These are phyloP conservation scores for Drosophila robusta DNA, from an alignment of 2,888 invertebrate genomes.

Conservation along the genomic window DNA sequence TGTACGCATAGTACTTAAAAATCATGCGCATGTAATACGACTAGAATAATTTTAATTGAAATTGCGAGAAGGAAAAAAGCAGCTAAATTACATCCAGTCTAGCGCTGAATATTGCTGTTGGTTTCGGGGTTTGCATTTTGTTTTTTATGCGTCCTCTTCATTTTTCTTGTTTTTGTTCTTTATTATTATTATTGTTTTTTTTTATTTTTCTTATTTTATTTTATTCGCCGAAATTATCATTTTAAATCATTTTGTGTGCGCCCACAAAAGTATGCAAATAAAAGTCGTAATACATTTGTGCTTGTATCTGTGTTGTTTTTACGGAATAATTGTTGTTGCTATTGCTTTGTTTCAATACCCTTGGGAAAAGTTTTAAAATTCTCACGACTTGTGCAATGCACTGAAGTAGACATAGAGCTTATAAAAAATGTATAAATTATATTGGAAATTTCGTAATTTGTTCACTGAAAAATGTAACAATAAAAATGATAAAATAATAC, in stretches of 20 bases:
- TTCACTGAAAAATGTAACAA: too few relatives aligned
- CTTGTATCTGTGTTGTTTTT: conserved; percentile 27
- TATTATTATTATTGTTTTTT: conserved; percentile 16
- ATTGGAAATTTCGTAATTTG: too few relatives aligned
- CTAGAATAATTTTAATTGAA: conserved; percentile 78
- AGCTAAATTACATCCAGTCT: conserved; percentile 55
- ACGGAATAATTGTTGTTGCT: conserved; percentile 4
- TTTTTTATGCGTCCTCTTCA: conserved; percentile 14
- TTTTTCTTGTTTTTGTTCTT: conserved; percentile 15
- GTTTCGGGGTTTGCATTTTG: conserved; percentile 6
- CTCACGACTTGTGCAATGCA: conserved; percentile 1
- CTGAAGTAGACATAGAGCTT: background rate
- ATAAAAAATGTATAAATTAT: too few relatives aligned
- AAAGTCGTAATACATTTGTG: conserved; percentile 65
- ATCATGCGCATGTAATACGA: conserved; percentile 33
- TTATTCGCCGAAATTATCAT: conserved; percentile 64
- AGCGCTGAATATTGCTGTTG: conserved; percentile 14
- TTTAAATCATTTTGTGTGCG: conserved; percentile 76
- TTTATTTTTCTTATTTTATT: conserved; percentile 14
- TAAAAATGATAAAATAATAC: too few relatives aligned
- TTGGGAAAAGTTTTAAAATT: conserved; percentile 20
- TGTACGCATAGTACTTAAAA: conserved; percentile 18
- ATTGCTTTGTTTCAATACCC: conserved; percentile 42
- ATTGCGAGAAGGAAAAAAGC: conserved; percentile 59
- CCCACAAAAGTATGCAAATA: conserved; percentile 75